A percentile compares a stretch with the other conserved stretches of the same genome.
These are phyloP conservation scores for Eueremaeus valkanovi DNA, from an alignment of 2,888 invertebrate species.

Conservation along the genomic window DNA sequence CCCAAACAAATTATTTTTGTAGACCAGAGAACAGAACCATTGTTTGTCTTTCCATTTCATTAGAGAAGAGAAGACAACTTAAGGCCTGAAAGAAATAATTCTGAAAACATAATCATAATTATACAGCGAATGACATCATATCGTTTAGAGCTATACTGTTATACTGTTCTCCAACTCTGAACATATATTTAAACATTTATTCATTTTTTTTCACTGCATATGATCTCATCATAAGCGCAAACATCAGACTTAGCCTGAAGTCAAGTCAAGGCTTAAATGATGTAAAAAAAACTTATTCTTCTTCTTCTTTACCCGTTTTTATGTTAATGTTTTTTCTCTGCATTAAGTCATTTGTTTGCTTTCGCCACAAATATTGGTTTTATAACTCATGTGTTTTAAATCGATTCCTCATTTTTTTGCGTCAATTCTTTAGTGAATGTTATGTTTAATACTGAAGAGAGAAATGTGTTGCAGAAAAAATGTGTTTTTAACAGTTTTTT, in stretches of 20 bases:
- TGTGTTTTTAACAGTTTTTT: not conserved
- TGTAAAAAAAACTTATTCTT: not conserved
- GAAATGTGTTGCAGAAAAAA: not conserved
- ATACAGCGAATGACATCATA: not conserved
- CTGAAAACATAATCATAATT: not conserved
- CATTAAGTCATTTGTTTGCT: not conserved
- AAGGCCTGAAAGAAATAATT: not conserved
- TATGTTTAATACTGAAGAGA: too few species aligned
- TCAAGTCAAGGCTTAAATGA: not conserved
- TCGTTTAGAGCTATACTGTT: not conserved
- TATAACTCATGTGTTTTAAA: constrained; percentile 14
- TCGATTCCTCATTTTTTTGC: constrained; percentile 1
- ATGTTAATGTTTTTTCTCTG: not conserved
- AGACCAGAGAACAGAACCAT: not conserved
- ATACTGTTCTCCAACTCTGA: too few species aligned
- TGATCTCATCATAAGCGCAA: not conserved
- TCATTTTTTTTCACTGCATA: not conserved
- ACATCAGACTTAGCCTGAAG: not conserved
- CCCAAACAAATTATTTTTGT: constrained; percentile 3
- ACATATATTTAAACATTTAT: too few species aligned
- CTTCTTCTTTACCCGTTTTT: not conserved
- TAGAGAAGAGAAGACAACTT: not conserved
- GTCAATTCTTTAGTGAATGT: not conserved
- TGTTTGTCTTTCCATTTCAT: not conserved
- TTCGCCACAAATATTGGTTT: not conserved